Evolutionary conservation across 2,797 vertebrate genomes (phyloP).

Genomic region (Girardinus metallicus): DNA sequence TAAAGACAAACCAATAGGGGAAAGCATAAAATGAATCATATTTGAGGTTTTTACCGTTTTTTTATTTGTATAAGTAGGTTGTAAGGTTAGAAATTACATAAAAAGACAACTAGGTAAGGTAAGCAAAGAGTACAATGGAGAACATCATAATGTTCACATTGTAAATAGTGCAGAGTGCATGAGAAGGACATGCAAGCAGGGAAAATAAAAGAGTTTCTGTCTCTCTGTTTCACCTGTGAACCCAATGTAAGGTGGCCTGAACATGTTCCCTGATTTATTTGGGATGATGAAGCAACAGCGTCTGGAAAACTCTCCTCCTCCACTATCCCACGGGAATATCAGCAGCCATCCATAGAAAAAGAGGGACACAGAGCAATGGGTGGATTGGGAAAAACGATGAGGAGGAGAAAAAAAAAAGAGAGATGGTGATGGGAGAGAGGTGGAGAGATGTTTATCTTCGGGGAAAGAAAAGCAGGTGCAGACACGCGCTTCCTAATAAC

Average conservation of each 20-base stretch:
- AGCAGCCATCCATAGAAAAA: constrained; percentile 72
- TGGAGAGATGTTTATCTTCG: constrained; percentile 57
- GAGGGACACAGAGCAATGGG: constrained; percentile 43
- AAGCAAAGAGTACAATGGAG: background rate
- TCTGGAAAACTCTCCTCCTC: constrained; percentile 80
- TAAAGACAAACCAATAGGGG: background rate
- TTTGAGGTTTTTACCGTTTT: background rate
- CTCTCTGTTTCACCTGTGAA: constrained; percentile 57
- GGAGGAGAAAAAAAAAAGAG: constrained; percentile 8
- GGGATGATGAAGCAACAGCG: constrained; percentile 75
- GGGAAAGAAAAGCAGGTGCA: constrained; percentile 42
- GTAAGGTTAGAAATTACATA: background rate
- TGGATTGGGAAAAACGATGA: constrained; percentile 41
- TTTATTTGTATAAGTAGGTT: background rate
- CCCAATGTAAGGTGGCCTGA: constrained; percentile 69
- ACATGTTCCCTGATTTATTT: constrained; percentile 77
- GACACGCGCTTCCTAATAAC: constrained; percentile 27
- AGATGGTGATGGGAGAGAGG: constrained; percentile 18
- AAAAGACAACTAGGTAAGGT: background rate
- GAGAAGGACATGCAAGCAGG: constrained; percentile 38
- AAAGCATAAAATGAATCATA: background rate
- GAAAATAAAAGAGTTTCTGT: constrained; percentile 55
- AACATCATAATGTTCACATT: background rate
- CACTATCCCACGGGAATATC: constrained; percentile 87
- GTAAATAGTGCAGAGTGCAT: constrained; percentile 26